Evolutionary conservation across 2,797 vertebrate species (phyloP).

Genomic region (Enteromius thamalakanensis): DNA sequence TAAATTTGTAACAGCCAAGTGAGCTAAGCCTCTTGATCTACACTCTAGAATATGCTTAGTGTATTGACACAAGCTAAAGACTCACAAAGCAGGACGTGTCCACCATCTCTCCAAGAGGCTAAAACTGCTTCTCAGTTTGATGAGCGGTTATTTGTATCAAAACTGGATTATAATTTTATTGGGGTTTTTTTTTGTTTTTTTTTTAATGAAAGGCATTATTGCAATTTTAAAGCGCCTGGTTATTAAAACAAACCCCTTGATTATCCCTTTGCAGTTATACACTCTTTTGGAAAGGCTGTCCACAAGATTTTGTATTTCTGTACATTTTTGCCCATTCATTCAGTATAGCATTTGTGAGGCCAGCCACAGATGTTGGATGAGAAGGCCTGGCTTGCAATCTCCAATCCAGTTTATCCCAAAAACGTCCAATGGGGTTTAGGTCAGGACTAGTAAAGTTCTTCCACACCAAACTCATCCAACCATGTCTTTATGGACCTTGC

Average conservation of each 20-base stretch:
- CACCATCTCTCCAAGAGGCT: conserved; percentile 68
- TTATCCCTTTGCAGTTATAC: background rate
- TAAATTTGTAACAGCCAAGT: conserved; percentile 54
- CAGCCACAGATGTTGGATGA: background rate
- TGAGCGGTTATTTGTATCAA: conserved; percentile 64
- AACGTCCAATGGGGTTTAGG: background rate
- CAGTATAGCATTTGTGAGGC: background rate
- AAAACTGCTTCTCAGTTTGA: conserved; percentile 63
- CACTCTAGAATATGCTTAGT: conserved; percentile 56
- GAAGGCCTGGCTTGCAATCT: background rate
- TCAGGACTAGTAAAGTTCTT: background rate
- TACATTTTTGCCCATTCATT: background rate
- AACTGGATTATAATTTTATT: background rate
- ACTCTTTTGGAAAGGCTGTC: background rate
- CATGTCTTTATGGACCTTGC: conserved; percentile 40
- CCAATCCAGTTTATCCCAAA: background rate
- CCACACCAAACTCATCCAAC: background rate
- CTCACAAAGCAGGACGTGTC: conserved; percentile 71
- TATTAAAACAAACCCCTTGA: background rate
- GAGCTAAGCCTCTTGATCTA: conserved; percentile 63
- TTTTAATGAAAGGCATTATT: conserved; percentile 9
- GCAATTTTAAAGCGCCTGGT: background rate
- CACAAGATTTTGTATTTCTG: background rate
- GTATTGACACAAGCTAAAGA: conserved; percentile 66
- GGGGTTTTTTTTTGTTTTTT: background rate